phyloP scores from a whole-genome alignment of 2,113 vertebrate genomes.

The Euleptes europaea region DNA sequence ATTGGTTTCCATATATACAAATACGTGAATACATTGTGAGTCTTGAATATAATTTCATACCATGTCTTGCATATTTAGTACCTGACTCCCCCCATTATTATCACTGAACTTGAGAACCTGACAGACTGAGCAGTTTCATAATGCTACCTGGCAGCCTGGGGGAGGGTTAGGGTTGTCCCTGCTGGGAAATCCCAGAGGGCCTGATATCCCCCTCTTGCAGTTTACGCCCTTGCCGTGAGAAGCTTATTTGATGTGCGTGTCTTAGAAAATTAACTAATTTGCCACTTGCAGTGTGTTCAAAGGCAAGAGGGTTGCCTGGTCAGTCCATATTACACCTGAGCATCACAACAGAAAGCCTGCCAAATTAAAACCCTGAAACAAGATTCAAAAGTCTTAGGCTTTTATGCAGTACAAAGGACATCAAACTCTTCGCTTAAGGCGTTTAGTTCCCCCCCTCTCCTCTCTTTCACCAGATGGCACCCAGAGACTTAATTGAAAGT shows the following conservation, averaged over 20 bases:
- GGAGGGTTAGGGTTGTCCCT: too few species aligned
- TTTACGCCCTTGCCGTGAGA: too few species aligned
- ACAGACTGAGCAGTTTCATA: too few species aligned
- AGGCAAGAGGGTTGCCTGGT: neutral
- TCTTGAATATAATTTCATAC: too few species aligned
- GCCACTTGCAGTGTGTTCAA: neutral
- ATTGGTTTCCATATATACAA: too few species aligned
- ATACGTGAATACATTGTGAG: too few species aligned
- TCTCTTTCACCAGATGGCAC: slow-evolving; percentile 48
- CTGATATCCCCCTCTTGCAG: too few species aligned
- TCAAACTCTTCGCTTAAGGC: neutral
- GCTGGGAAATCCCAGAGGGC: too few species aligned
- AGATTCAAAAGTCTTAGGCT: slow-evolving; percentile 36
- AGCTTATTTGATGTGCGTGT: neutral
- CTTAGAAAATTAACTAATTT: neutral
- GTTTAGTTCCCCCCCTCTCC: neutral
- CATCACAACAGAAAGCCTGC: neutral
- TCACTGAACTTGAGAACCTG: too few species aligned
- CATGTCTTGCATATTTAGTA: too few species aligned
- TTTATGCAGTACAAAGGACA: neutral
- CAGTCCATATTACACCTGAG: neutral
- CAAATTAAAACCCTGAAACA: slow-evolving; percentile 40
- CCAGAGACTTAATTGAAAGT: slow-evolving; percentile 43
- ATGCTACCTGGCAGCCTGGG: too few species aligned
- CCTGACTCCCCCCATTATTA: too few species aligned